phyloP scores from a whole-genome alignment of 2,888 invertebrate species.

The Mystacides longicornis region DNA sequence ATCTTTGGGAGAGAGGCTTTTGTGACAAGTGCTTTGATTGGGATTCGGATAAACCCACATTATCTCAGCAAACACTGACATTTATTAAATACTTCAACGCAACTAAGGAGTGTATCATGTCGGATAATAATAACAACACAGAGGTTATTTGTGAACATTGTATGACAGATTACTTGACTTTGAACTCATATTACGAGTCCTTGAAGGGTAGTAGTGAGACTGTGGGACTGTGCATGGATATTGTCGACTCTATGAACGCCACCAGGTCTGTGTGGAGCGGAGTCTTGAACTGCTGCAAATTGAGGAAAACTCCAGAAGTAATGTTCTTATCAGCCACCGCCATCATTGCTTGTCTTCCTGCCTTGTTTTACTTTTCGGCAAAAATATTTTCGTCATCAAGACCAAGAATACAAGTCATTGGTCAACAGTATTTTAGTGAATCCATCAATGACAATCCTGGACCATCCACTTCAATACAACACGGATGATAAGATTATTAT shows the following conservation, averaged over 20 bases:
- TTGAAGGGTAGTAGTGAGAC: slow-evolving; percentile 53
- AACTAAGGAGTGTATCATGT: slow-evolving; percentile 41
- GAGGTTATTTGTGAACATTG: slow-evolving; percentile 48
- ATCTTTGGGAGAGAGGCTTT: slow-evolving; percentile 55
- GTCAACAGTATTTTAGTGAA: slow-evolving; percentile 31
- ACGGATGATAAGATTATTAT: too few species aligned
- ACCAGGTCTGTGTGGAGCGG: slow-evolving; percentile 58
- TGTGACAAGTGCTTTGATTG: slow-evolving; percentile 55
- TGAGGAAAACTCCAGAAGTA: slow-evolving; percentile 49
- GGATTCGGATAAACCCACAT: slow-evolving; percentile 36
- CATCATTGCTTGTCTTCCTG: slow-evolving; percentile 45
- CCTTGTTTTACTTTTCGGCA: slow-evolving; percentile 51
- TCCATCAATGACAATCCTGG: neutral
- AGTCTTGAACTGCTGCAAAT: slow-evolving; percentile 48
- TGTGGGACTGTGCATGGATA: slow-evolving; percentile 55
- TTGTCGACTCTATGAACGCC: slow-evolving; percentile 62
- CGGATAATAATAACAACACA: slow-evolving; percentile 34
- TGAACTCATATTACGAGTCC: slow-evolving; percentile 52
- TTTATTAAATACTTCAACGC: slow-evolving; percentile 44
- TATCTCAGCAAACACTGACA: slow-evolving; percentile 44
- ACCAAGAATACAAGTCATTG: slow-evolving; percentile 32
- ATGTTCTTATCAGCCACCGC: slow-evolving; percentile 49
- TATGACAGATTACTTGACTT: slow-evolving; percentile 43
- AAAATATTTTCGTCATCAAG: slow-evolving; percentile 37
- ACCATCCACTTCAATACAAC: too few species aligned